Evolutionary conservation across 2,797 vertebrate species (phyloP), one percentile per base, ranked within the genome.

Genomic region (Harpagifer antarcticus): DNA sequence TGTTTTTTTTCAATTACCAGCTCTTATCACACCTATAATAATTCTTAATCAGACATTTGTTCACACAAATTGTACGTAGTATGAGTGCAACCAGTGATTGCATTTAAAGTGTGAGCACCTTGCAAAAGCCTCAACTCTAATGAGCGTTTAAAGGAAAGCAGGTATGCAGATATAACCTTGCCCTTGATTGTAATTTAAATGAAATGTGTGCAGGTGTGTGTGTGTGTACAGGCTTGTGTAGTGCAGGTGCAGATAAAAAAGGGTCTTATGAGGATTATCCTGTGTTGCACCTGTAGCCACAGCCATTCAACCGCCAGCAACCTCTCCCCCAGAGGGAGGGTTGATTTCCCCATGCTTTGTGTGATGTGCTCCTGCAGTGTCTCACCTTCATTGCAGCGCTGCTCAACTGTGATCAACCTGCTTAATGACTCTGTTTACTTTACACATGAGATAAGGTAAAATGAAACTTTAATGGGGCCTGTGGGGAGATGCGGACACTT

Each of bases 361-460:
- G 43, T 14, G 11, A 55, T 57, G 76, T 56, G 53, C 76, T 45
- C 23, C 84, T 65, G 85, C 20, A 2, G 75, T 61, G 53, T 65
- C 74, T 63, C 79, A 83, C 78, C 72, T 66, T 80, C 79, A 68
- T 37, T 75, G 80, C 47, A 61, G 57, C 44, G 0, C 74, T 75
- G 75, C 86, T 89, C 78, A 74, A 72, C 90, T 88, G 88, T 91
- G 92, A 94, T 92, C 82, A 77, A 71, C 78, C 73, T 54, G 61
- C 80, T 79, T 92, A 95, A 94, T 94, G 78, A 94, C 79, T 63
- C 70, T 91, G 91, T 93, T 94, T 92, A 88, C 80, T 69, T 81
- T 47, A 63, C 78, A 78, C 84, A 54, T 40, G 57, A 87, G 74
- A 78, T 79, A 64, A 58, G 71, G 50, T 42, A 45, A 83, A 90